Evolutionary conservation across 2,797 vertebrate species (phyloP), one percentile per base, ranked within the genome.

Genomic region (Staurois parvus): DNA sequence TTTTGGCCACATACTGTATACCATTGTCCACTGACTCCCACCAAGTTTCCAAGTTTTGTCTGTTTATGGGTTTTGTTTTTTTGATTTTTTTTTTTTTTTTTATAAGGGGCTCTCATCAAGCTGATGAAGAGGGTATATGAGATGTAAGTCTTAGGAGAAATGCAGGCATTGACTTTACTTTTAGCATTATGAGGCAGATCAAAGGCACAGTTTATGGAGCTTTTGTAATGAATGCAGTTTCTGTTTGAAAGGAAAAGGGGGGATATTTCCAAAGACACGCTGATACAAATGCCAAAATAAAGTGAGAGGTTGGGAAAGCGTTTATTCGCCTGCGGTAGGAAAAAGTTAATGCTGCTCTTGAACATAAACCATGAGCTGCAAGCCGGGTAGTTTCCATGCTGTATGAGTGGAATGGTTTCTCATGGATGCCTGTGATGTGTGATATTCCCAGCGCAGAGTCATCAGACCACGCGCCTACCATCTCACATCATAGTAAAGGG

Each of bases 211-310:
- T 45, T 70, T 59, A 64, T 64, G 21, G 37, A 45, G 32, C 30
- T 83, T 82, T 82, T 69, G n/a, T 72, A 86, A 86, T 86, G 85
- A 86, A 86, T 77, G 52, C 52, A 37, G 52, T 82, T 82, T 83
- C 74, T 82, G 79, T 86, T 62, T 76, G 64, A 81, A 70, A 62
- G 79, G 72, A 76, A 26, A 85, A 81, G 69, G 52, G 56, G 29
- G 32, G 59, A 77, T 78, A 82, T 81, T 83, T 86, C 85, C 74
- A 86, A 82, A 81, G 78, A 40, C 64, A 85, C 40, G 34, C 13
- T 24, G 72, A 69, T 9, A 42, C 26, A 45, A 81, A 72, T 26
- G 84, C 84, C 84, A 86, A 86, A 74, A 67, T 76, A 86, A 86
- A 82, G 85, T 67, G 37, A 82, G 74, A 83, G 70, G 70, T 86